phyloP scores from a whole-genome alignment of 2,888 invertebrate species.

The Drosophila silvestris region DNA sequence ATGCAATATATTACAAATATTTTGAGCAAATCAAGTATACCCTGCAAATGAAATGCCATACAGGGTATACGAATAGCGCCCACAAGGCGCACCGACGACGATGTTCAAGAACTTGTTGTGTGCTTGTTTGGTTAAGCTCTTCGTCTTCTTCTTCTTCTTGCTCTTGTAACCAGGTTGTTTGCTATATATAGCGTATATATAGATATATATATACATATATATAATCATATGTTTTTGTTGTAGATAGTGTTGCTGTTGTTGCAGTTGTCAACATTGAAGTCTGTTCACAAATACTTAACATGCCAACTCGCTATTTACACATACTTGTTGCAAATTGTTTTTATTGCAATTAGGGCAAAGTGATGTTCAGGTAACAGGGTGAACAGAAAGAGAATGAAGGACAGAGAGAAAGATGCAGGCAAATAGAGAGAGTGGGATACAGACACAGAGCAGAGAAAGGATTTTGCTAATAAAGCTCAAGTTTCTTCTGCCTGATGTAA shows the following conservation, averaged over 20 bases:
- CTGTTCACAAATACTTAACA: constrained; percentile 70
- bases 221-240: constrained; percentile 16
- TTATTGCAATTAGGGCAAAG: constrained; percentile 62
- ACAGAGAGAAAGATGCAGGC: not conserved
- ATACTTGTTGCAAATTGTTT: constrained; percentile 71
- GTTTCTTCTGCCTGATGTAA: constrained; percentile 18
- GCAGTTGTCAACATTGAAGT: constrained; percentile 56
- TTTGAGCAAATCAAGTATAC: constrained; percentile 12
- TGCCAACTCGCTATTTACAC: constrained; percentile 54
- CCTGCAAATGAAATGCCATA: not conserved
- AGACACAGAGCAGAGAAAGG: constrained; percentile 9
- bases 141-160: constrained; percentile 8
- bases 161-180: constrained; percentile 44
- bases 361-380: constrained; percentile 1
- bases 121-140: constrained; percentile 53
- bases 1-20: not conserved
- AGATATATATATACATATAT: constrained; percentile 13
- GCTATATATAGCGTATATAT: constrained; percentile 19
- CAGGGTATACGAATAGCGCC: constrained; percentile 31
- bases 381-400: not conserved
- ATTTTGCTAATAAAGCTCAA: constrained; percentile 51
- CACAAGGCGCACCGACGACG: constrained; percentile 46
- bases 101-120: constrained; percentile 68
- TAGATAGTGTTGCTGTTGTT: constrained; percentile 22
- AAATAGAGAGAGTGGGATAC: not conserved